Conservation (phyloP, 2,113 vertebrate species). For the Eolophus roseicapilla region DNA sequence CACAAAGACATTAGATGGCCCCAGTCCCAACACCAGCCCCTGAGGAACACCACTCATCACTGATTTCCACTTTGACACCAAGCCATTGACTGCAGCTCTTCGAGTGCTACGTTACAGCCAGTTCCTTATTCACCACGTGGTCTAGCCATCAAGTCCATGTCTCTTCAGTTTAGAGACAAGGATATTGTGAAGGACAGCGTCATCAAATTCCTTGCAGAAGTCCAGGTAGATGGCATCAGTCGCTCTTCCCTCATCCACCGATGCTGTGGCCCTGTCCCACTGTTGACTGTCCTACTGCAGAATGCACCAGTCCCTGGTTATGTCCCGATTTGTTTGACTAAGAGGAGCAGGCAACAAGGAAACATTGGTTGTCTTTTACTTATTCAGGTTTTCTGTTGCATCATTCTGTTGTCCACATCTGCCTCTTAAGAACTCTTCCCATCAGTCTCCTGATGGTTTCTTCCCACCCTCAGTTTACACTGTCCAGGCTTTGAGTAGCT, state of each 20-base stretch:
- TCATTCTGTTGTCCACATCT: fast-evolving
- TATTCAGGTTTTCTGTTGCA: not conserved
- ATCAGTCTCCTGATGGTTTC: not conserved
- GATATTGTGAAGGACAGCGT: not conserved
- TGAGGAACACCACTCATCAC: not conserved
- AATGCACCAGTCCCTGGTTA: fast-evolving
- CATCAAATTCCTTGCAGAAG: not conserved
- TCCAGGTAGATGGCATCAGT: not conserved
- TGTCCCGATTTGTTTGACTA: not conserved
- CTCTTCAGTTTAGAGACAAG: not conserved
- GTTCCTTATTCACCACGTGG: not conserved
- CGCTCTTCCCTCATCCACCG: not conserved
- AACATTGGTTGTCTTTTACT: not conserved
- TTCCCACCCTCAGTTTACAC: not conserved
- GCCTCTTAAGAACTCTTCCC: not conserved
- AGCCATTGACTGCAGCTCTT: not conserved
- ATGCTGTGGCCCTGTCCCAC: not conserved
- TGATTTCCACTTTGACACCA: not conserved
- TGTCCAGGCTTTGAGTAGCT: not conserved
- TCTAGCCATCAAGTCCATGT: not conserved
- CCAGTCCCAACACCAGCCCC: not conserved
- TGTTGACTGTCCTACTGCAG: not conserved
- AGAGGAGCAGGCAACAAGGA: not conserved
- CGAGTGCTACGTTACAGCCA: not conserved
- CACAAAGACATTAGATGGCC: not conserved